phyloP scores from a whole-genome alignment of 1,140 invertebrate genomes.

The Drosophila mojavensis region DNA sequence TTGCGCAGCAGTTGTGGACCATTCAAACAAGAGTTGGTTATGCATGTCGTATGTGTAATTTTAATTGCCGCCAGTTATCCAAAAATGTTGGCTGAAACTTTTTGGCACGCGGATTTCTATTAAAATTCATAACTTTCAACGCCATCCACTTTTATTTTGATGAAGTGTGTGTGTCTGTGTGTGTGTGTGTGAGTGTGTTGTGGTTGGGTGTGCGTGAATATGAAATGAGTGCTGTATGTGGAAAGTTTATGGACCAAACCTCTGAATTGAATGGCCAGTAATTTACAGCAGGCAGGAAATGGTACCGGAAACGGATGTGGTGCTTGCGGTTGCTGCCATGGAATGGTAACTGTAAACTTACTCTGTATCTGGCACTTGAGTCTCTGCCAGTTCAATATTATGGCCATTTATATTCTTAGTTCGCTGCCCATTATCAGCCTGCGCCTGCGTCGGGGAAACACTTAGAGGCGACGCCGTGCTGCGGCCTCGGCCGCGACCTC shows the following conservation, averaged over 20 bases:
- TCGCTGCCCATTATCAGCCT: constrained; percentile 35
- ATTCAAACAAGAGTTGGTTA: constrained; percentile 47
- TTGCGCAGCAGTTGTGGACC: constrained; percentile 33
- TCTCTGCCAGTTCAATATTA: constrained; percentile 23
- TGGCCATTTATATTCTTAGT: constrained; percentile 13
- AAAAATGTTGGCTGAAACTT: constrained; percentile 58
- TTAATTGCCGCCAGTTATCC: constrained; percentile 75
- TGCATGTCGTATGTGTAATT: constrained; percentile 68
- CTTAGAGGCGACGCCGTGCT: constrained; percentile 31
- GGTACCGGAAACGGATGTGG: constrained; percentile 72
- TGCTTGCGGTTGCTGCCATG: constrained; percentile 11
- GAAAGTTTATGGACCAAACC: constrained; percentile 56
- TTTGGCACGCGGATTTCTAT: constrained; percentile 69
- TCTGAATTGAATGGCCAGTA: constrained; percentile 72
- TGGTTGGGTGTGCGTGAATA: constrained; percentile 25
- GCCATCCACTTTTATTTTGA: constrained; percentile 39
- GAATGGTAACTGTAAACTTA: constrained; percentile 55
- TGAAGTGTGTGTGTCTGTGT: constrained; percentile 20
- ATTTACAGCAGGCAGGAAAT: constrained; percentile 71
- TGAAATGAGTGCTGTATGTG: constrained; percentile 67
- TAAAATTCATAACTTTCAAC: constrained; percentile 79
- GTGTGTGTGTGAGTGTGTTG: constrained; percentile 19
- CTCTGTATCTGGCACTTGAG: constrained; percentile 53
- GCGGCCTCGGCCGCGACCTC: constrained; percentile 43
- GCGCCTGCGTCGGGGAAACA: constrained; percentile 28